phyloP scores from a whole-genome alignment of 30 jellyfish, hydroid and myxozoan species.

The Catostylus mosaicus region DNA sequence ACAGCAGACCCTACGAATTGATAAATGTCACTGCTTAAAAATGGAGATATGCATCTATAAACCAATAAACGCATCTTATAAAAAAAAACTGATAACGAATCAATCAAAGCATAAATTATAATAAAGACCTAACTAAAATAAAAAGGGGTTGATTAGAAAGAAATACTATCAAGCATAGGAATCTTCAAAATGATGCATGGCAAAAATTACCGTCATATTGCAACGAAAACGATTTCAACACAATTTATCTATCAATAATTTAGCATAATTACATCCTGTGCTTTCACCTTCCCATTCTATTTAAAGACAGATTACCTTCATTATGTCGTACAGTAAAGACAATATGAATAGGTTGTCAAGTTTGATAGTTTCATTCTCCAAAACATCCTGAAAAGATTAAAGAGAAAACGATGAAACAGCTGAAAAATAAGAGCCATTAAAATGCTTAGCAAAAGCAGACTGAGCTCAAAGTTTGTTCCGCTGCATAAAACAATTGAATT shows the following conservation, averaged over 20 bases:
- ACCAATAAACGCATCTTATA: neutral
- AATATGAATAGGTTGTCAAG: constrained; percentile 80
- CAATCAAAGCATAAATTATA: neutral
- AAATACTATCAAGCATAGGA: neutral
- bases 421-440: neutral
- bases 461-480: neutral
- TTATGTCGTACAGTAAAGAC: constrained; percentile 81
- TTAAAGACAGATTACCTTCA: constrained; percentile 62
- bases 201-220: neutral
- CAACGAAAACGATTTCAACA: neutral
- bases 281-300: neutral
- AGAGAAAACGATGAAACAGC: neutral
- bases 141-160: neutral
- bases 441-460: neutral
- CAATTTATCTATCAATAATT: neutral
- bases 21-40: neutral
- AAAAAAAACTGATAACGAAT: too few relatives aligned
- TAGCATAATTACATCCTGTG: neutral
- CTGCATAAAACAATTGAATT: neutral
- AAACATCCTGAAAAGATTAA: constrained; percentile 76
- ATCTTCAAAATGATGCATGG: too few relatives aligned
- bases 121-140: neutral
- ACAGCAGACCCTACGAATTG: constrained; percentile 88
- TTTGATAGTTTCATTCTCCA: constrained; percentile 81
- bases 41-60: neutral